Evolutionary conservation across 2,797 vertebrate species (phyloP).

Genomic region (Spinibarbus caldwelli): DNA sequence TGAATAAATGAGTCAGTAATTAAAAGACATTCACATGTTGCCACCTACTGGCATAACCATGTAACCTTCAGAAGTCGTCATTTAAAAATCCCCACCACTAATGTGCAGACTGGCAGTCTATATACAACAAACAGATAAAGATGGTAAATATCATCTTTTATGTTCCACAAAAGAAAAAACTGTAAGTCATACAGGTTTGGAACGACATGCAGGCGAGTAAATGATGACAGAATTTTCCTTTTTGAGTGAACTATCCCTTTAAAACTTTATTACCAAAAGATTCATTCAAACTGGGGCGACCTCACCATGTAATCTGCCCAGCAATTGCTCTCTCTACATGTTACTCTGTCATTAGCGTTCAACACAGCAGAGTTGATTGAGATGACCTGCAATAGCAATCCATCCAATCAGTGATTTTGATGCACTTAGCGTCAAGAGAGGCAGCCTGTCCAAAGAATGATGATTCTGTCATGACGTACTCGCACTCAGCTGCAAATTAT

Average conservation of each 20-base stretch:
- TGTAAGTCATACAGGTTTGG: not conserved
- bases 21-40: too few species aligned
- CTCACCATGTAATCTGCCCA: not conserved
- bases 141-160: too few species aligned
- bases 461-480: slow-evolving; percentile 43
- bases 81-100: too few species aligned
- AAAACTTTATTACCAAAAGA: not conserved
- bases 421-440: slow-evolving; percentile 52
- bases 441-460: slow-evolving; percentile 48
- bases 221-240: too few species aligned
- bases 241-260: not conserved
- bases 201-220: too few species aligned
- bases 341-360: slow-evolving; percentile 47
- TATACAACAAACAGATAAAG: too few species aligned
- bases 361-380: slow-evolving; percentile 27
- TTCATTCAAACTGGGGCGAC: not conserved
- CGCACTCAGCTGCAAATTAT: slow-evolving; percentile 43
- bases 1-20: too few species aligned
- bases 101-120: too few species aligned
- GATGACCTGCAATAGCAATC: slow-evolving; percentile 54
- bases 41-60: too few species aligned
- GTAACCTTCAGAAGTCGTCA: too few species aligned
- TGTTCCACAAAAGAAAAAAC: too few species aligned
- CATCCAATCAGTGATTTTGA: slow-evolving; percentile 52
- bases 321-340: not conserved